Percentiles rank a stretch among this genome's conserved stretches.
phyloP scores from a whole-genome alignment of 2,888 invertebrate species.

The Ashinkailepas kermadecensis region DNA sequence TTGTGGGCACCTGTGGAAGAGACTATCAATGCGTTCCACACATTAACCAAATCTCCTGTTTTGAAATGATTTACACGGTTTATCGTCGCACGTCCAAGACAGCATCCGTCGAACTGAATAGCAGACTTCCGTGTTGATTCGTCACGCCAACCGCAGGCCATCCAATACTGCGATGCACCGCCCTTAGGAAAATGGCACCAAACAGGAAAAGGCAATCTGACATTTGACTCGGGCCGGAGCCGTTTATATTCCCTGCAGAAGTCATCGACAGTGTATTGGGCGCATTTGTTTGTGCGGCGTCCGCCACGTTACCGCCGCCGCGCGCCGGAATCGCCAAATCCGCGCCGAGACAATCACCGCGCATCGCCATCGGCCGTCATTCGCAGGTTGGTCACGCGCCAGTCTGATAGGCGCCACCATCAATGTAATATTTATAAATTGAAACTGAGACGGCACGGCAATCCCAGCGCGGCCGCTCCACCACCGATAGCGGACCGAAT shows the following conservation, averaged over 20 bases:
- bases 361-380: constrained; percentile 13
- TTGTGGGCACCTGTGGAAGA: too few relatives aligned
- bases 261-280: constrained; percentile 12
- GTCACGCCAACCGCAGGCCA: not conserved
- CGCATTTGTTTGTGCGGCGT: constrained; percentile 4
- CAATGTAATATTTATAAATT: constrained; percentile 22
- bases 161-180: not conserved
- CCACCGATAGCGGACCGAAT: too few relatives aligned
- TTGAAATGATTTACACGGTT: too few relatives aligned
- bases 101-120: too few relatives aligned
- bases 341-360: constrained; percentile 17
- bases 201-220: not conserved
- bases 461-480: too few relatives aligned
- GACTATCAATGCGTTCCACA: too few relatives aligned
- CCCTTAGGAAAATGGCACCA: not conserved
- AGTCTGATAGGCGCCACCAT: not conserved
- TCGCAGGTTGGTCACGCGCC: not conserved
- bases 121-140: too few relatives aligned
- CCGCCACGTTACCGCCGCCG: not conserved
- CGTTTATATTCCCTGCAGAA: not conserved
- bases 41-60: too few relatives aligned
- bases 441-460: not conserved
- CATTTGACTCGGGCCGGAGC: too few relatives aligned
- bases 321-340: not conserved
- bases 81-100: too few relatives aligned